These are phyloP conservation scores for Oscheius sp. DNA, from an alignment of 2,888 invertebrate genomes.

Conservation along the genomic window DNA sequence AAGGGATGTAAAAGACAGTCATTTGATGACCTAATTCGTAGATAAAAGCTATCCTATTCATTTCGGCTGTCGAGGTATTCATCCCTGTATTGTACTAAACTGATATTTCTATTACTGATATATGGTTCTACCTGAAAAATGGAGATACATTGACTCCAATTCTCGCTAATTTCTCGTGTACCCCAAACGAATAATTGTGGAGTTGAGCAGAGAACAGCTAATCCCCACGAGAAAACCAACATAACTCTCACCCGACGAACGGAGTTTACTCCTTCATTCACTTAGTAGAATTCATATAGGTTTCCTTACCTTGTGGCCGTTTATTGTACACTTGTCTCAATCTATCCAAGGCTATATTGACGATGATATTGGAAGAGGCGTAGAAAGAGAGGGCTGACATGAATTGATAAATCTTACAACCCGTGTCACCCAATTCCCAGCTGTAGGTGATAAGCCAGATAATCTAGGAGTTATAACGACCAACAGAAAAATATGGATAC, in stretches of 20 bases:
- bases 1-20: conserved; percentile 68
- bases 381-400: conserved; percentile 63
- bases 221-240: conserved; percentile 52
- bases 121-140: conserved; percentile 39
- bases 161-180: conserved; percentile 39
- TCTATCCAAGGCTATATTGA: conserved; percentile 61
- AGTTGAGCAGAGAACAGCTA: conserved; percentile 55
- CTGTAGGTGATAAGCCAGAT: conserved; percentile 58
- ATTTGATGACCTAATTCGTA: conserved; percentile 50
- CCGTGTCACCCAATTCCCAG: conserved; percentile 56
- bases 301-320: conserved; percentile 55
- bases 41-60: conserved; percentile 29
- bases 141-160: conserved; percentile 60
- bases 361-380: conserved; percentile 62
- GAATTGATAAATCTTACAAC: conserved; percentile 58
- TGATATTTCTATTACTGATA: neutral
- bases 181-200: conserved; percentile 64
- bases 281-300: neutral
- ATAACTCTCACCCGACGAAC: conserved; percentile 55
- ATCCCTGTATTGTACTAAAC: neutral
- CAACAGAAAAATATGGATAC: conserved; percentile 27
- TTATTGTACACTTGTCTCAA: conserved; percentile 60
- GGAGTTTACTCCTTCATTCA: conserved; percentile 47
- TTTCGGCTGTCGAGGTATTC: conserved; percentile 19
- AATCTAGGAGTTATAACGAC: conserved; percentile 31